A percentile compares a stretch with the other conserved stretches of the same genome.
These are phyloP conservation scores for Prosopocoilus inquinatus DNA, from an alignment of 2,888 invertebrate species.

Conservation along the genomic window DNA sequence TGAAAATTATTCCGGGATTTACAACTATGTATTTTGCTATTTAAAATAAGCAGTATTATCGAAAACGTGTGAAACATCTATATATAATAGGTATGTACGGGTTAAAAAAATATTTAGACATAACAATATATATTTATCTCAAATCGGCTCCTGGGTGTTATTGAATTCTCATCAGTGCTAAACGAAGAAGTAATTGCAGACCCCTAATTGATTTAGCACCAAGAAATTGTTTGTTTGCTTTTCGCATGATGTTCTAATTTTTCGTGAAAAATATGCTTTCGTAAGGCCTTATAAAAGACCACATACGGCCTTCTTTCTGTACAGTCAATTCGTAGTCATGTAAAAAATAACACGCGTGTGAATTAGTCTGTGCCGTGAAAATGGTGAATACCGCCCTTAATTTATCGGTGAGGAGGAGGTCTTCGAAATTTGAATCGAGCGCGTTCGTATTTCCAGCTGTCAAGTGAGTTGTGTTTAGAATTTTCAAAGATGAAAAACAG, in stretches of 20 bases:
- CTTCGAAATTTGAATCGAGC: slow-evolving; percentile 24
- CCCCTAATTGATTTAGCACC: neutral
- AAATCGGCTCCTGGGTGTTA: too few species aligned
- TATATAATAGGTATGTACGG: too few species aligned
- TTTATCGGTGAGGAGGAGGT: slow-evolving; percentile 18
- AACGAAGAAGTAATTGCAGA: too few species aligned
- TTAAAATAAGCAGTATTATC: too few species aligned
- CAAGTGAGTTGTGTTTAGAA: slow-evolving; percentile 23
- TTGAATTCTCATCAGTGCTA: too few species aligned
- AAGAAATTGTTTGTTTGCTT: neutral
- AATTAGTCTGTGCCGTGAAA: neutral
- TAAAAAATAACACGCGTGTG: neutral
- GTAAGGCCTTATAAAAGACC: neutral
- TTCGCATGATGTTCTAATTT: neutral
- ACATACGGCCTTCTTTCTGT: neutral
- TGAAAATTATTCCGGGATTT: too few species aligned
- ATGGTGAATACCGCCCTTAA: slow-evolving; percentile 27
- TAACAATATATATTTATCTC: too few species aligned
- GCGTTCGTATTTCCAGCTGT: slow-evolving; percentile 28
- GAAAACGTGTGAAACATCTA: too few species aligned
- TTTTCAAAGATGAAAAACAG: too few species aligned
- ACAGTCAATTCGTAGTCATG: neutral
- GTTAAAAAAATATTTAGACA: too few species aligned
- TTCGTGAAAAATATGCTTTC: neutral
- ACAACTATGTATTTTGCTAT: too few species aligned